These are phyloP conservation scores for Tylochromis polylepis DNA, from an alignment of 2,113 vertebrate species.

Conservation along the genomic window DNA sequence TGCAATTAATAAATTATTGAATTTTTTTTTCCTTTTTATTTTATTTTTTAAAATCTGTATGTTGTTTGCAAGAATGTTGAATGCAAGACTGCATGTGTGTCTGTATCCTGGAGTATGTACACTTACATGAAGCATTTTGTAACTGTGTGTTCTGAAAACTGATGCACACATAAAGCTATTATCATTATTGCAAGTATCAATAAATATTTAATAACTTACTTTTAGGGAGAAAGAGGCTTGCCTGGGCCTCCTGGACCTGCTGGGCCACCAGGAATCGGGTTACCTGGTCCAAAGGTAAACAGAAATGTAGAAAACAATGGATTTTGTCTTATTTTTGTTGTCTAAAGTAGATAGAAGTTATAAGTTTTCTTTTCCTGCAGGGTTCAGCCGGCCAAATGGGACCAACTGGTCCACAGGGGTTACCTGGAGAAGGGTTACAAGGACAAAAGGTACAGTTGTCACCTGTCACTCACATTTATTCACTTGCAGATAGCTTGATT, in stretches of 20 bases:
- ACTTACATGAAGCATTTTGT: background rate
- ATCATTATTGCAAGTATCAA: background rate
- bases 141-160: rapidly evolving
- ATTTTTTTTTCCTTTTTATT: background rate
- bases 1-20: background rate
- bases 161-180: background rate
- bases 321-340: background rate
- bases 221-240: conserved; percentile 78
- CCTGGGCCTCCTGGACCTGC: conserved; percentile 70
- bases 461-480: background rate
- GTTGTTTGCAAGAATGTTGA: background rate
- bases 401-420: conserved; percentile 52
- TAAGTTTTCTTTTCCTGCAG: conserved; percentile 49
- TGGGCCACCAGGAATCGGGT: conserved; percentile 69
- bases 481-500: background rate
- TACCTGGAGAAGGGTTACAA: conserved; percentile 70
- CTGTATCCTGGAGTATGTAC: background rate
- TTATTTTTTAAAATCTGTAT: background rate
- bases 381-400: conserved; percentile 71
- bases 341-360: background rate
- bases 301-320: background rate
- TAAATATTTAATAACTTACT: background rate
- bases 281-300: conserved; percentile 77
- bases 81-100: background rate
- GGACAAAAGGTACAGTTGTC: conserved; percentile 75